phyloP scores from a whole-genome alignment of 2,113 vertebrate species.

The Meleagris gallopavo region DNA sequence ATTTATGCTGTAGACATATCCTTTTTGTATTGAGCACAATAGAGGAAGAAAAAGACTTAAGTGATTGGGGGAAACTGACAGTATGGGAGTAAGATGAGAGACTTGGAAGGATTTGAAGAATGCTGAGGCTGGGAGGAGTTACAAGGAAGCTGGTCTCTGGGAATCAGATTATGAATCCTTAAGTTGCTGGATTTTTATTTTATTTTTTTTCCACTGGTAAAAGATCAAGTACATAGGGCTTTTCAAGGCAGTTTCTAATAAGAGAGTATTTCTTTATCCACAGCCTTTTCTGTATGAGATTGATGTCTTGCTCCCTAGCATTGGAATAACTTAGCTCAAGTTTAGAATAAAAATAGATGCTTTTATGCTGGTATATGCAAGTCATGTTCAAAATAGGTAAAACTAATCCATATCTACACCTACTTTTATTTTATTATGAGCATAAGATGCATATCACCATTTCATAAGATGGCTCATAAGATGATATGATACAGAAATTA shows the following conservation, averaged over 20 bases:
- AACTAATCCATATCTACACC: background rate
- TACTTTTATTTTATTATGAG: background rate
- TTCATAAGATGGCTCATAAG: background rate
- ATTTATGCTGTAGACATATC: fast-evolving
- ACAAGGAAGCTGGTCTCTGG: background rate
- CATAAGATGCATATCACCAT: background rate
- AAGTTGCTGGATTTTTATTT: background rate
- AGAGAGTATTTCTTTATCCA: background rate
- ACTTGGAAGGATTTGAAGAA: background rate
- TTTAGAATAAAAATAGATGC: background rate
- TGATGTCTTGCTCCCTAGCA: background rate
- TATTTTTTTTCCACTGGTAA: background rate
- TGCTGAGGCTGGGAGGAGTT: background rate
- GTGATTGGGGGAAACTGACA: background rate
- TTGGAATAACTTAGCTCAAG: background rate
- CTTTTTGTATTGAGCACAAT: background rate
- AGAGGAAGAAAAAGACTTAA: background rate
- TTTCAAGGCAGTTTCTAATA: background rate
- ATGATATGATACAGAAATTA: background rate
- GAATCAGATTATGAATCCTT: background rate
- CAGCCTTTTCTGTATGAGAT: background rate
- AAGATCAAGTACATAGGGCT: background rate
- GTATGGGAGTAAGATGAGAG: background rate
- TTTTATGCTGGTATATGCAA: background rate
- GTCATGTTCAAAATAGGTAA: background rate